Base-by-base conservation (phyloP, 1,140 invertebrate genomes). In the Ostrea edulis region DNA sequence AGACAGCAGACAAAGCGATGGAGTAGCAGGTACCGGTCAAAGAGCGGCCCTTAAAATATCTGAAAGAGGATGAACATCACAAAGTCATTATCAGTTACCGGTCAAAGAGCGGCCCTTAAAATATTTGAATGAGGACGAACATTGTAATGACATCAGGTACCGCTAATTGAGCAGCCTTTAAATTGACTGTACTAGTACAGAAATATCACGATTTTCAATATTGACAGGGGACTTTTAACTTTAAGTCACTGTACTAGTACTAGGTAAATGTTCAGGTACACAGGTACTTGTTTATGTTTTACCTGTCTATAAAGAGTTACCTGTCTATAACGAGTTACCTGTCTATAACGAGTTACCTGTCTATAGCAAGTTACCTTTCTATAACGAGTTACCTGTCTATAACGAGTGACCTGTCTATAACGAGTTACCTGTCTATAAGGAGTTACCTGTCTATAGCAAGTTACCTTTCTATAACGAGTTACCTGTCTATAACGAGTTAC, bases 1-100 rank as follows among this genome's bases (percentile, higher is more conserved):
- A 92, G 8, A 95, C 84, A 9, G 94, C 94, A 55, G 95, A 95
- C 9, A 94, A 85, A 55, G 94, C 88, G 5, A 94, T 92, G 68
- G 94, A 95, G 35, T 96, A 25, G 82, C 93, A 94, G 54, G 95
- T 94, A 20, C 95, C 95, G n/a, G 94, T 88, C 55, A 96, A 88
- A 25, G 94, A 92, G 52, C 93, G 91, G 5, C 93, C 93, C 25
- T 92, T 90, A 89, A 95, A 95, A 88, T 92, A 94, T 81, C 95
- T 94, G 88, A 83, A 92, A 90, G n/a, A 83, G 86, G 88, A 82
- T 29, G 71, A 81, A 87, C 5, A 22, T 65, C 3, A 65, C 86
- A 44, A 25, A 65, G 17, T 0, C 22, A 65, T 3, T 7, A n/a
- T n/a, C 93, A 94, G 54, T 95, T 94, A 20, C 95, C 95, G n/a